Base-by-base conservation (phyloP, 2,797 vertebrate species). In the Aselliscus stoliczkanus region DNA sequence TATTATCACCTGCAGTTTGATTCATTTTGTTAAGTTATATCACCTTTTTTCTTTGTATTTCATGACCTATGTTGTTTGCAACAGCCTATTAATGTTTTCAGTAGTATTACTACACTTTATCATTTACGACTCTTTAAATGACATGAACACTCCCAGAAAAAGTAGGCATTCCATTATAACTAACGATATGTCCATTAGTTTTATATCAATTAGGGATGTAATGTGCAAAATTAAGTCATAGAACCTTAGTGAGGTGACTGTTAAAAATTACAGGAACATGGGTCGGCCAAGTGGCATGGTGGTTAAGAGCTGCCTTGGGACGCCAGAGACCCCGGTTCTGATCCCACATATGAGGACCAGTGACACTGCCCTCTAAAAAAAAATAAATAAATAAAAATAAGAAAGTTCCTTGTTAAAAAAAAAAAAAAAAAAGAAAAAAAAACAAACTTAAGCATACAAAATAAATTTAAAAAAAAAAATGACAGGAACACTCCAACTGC, bases 11-110 rank as follows among this genome's bases (percentile, higher is more conserved):
- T 79, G 82, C 82, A 65, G 27, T 87, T 79, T 85, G 44, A 23
- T 85, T 90, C 70, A 62, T 18, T 90, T 84, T 93, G 18, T 81
- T 91, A 73, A 85, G 39, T 94, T 83, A 31, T 42, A 56, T 70
- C n/a, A 88, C 47, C 29, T 80, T 87, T 85, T 95, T 67, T 14
- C 34, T 73, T 90, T 52, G 17, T 64, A 70, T 86, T 82, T 93
- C 29, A 64, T 79, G 20, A 87, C 31, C 56, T 81, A 5, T 44
- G 31, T 93, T 82, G 31, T 87, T 90, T 77, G 23, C 34, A 47
- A 9, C n/a, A 84, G 6, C 58, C 29, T 70, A 23, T 29, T 92
- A 4, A 15, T 86, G 34, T 90, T 65, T 75, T 80, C 21, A 44
- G 17, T 75, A 50, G 73, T 93, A 47, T 37, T 54, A 73, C 12